Base-by-base conservation (phyloP, 2,113 vertebrate species). In the Poeciliopsis occidentalis region DNA sequence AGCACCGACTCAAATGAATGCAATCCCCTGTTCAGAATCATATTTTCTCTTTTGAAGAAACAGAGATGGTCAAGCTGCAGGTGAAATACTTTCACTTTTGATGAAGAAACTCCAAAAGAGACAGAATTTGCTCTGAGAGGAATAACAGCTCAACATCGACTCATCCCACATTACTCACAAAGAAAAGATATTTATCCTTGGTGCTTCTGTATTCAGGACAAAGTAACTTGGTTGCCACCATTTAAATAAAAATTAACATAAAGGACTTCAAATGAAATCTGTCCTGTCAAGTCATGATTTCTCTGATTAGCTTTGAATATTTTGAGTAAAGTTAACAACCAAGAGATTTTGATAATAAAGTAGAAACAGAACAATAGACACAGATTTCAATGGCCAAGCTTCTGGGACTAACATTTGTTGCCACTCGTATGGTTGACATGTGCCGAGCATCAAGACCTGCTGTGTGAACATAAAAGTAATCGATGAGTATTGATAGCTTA, bases 1-100 rank as follows among this genome's bases (percentile, higher is more conserved):
- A 71, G 39, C 64, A 30, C 41, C 27, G 4, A 4, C 73, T 60
- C 3, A 65, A 78, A 80, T 66, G 69, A 69, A 76, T 41, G 68
- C 62, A 32, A 17, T 64, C 67, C 71, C 44, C 70, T 24, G 39
- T 11, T 44, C 68, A 4, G 51, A 26, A 27, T 63, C 37, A 37
- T 29, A 60, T 75, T n/a, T 24, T 17, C 44, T 51, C 13, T 17
- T 57, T 67, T 31, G 12, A 62, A 60, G 17, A 47, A 68, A 61
- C 4, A 60, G 8, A 44, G 13, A 19, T 31, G 32, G 64, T 26
- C 24, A 47, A 19, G 44, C 41, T 67, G 17, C 8, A 80, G 29
- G 11, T 7, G 11, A 68, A 19, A 32, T 17, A 30, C 17, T 2
- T 4, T 78, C 15, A 7, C 44, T 32, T 54, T 8, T 47, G 67